Evolutionary conservation across 2,888 invertebrate species (phyloP).

Genomic region (Tillus elongatus): DNA sequence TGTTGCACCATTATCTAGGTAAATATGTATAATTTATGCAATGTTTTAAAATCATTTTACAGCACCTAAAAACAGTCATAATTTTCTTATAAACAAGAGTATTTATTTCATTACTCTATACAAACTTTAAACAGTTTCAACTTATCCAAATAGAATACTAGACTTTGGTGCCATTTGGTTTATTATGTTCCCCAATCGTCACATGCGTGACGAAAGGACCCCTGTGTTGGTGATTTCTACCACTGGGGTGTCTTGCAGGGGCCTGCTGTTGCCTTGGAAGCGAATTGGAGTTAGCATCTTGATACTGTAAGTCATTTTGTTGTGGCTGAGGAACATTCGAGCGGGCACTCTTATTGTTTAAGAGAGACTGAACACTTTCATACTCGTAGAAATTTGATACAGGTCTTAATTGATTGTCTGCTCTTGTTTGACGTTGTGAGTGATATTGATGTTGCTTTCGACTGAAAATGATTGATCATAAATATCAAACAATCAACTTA

Average conservation of each 20-base stretch:
- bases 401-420: slow-evolving; percentile 51
- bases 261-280: slow-evolving; percentile 28
- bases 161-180: slow-evolving; percentile 39
- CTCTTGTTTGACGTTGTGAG: slow-evolving; percentile 48
- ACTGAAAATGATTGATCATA: too few relatives aligned
- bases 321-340: slow-evolving; percentile 36
- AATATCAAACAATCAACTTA: too few relatives aligned
- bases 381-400: slow-evolving; percentile 80
- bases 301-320: slow-evolving; percentile 26
- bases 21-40: too few relatives aligned
- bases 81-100: too few relatives aligned
- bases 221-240: slow-evolving; percentile 27
- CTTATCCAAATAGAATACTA: slow-evolving; percentile 23
- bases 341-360: slow-evolving; percentile 31
- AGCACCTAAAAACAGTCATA: too few relatives aligned
- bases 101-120: too few relatives aligned
- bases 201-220: slow-evolving; percentile 57
- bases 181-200: slow-evolving; percentile 48
- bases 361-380: slow-evolving; percentile 63
- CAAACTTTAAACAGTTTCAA: too few relatives aligned
- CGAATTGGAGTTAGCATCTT: slow-evolving; percentile 35
- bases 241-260: slow-evolving; percentile 14
- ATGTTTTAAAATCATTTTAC: too few relatives aligned
- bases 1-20: too few relatives aligned
- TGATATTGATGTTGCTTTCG: slow-evolving; percentile 61